Evolutionary conservation across 2,113 vertebrate genomes (phyloP), one percentile per base, ranked within the genome.

Genomic region (Lethenteron camtschaticum): DNA sequence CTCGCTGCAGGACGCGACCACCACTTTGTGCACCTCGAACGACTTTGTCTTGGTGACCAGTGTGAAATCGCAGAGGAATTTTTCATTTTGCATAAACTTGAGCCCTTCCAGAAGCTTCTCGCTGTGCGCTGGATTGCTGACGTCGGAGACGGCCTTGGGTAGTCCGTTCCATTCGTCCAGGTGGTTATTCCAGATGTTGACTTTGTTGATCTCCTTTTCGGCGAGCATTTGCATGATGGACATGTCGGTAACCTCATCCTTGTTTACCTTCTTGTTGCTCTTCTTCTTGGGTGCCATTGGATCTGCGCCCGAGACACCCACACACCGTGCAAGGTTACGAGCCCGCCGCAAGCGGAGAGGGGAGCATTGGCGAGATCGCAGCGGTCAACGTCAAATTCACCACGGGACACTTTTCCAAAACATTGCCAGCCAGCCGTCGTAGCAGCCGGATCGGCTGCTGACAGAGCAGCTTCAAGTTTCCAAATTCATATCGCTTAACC

Each of bases 281-380:
- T 96, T 99, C 89, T 91, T 99, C 82, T 99, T 99, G 72, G 94
- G 94, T 77, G 94, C 90, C 94, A 99, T 99, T 41, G 41, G 41
- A 41, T 41, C 41, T 41, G 41, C 41, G 41, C 41, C 41, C 41
- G 41, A 41, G 41, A 41, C 41, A 41, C 41, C 41, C 24, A 24
- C 24, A 24, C 41, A 41, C 41, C 41, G 41, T 41, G 4, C 41
- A 41, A 41, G 41, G 41, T 41, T 41, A 41, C 41, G 41, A 41
- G 41, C 41, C 41, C 6, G 41, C 41, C 6, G 41, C 41, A 41
- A 41, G 41, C 41, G 41, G 41, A 41, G 6, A 41, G 41, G 41
- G 41, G 41, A 41, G 41, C 41, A 41, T 41, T 41, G 41, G 41
- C 41, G 41, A 41, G 41, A 41, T 41, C 41, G 41, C 41, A 41